A percentile compares a stretch with the other conserved stretches of the same genome.
Evolutionary conservation across 2,888 invertebrate genomes (phyloP).

Genomic region (Hipparchia semele): DNA sequence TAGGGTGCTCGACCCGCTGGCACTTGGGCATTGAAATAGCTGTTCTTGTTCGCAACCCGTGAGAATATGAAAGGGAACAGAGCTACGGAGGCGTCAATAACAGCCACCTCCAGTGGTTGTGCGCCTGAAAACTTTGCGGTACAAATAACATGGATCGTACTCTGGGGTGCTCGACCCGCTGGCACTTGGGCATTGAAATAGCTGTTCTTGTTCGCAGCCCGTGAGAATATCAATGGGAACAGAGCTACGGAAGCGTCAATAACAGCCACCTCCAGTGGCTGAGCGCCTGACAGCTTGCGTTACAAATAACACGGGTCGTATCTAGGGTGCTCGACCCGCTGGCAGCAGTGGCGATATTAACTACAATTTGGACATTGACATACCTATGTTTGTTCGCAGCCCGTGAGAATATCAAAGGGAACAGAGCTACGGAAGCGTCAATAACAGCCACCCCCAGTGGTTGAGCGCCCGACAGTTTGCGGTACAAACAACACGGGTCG

Average conservation of each 20-base stretch:
- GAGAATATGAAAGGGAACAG: conserved; percentile 98
- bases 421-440: conserved; percentile 95
- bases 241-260: conserved; percentile 96
- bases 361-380: conserved; percentile 74
- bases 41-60: conserved; percentile 96
- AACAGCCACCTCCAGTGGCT: conserved; percentile 97
- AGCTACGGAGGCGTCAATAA: conserved; percentile 87
- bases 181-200: conserved; percentile 35
- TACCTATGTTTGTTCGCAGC: conserved; percentile 97
- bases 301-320: conserved; percentile 98
- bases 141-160: conserved; percentile 73
- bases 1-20: too few relatives aligned
- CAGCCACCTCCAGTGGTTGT: conserved; percentile 95
- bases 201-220: conserved; percentile 97
- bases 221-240: conserved; percentile 97
- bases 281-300: conserved; percentile 86
- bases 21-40: conserved; percentile 58
- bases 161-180: too few relatives aligned
- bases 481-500: conserved; percentile 96
- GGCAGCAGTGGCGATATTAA: conserved; percentile 92
- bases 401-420: conserved; percentile 96
- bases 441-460: conserved; percentile 98
- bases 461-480: conserved; percentile 87
- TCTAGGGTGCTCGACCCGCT: conserved; percentile 98
- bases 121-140: conserved; percentile 88